Evolutionary conservation across 2,113 vertebrate species (phyloP).

Genomic region (Pachyramphus minor): DNA sequence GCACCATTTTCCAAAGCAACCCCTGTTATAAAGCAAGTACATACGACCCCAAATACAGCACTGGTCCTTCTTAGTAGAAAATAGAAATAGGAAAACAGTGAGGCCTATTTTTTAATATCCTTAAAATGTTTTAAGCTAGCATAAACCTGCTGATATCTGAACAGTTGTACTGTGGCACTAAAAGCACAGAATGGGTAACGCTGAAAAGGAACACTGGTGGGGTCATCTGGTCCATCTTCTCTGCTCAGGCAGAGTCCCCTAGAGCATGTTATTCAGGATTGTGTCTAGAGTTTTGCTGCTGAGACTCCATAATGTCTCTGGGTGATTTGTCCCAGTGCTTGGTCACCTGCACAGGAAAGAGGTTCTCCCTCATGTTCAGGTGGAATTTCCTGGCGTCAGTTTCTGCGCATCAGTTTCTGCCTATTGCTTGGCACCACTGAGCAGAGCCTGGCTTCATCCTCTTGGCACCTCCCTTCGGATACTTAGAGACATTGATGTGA

Average conservation of each 20-base stretch:
- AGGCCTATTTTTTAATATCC: neutral
- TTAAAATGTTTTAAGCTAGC: neutral
- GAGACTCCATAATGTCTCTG: neutral
- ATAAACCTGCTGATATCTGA: neutral
- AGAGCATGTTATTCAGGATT: neutral
- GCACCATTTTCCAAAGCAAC: neutral
- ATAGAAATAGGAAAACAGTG: neutral
- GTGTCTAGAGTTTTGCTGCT: neutral
- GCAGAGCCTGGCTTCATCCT: neutral
- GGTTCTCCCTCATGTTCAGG: neutral
- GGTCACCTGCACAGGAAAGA: neutral
- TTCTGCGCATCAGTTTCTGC: neutral
- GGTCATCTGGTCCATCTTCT: neutral
- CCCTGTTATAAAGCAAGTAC: neutral
- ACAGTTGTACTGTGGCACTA: neutral
- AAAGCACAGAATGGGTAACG: neutral
- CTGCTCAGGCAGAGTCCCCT: neutral
- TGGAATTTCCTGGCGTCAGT: neutral
- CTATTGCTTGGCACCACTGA: fast-evolving
- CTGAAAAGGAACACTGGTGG: neutral
- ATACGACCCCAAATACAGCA: neutral
- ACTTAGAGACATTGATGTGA: neutral
- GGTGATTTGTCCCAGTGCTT: neutral
- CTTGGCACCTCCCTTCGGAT: neutral
- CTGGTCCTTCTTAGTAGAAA: neutral